Conservation (phyloP, 2,797 vertebrate genomes). For the Leontocebus nigricollis region DNA sequence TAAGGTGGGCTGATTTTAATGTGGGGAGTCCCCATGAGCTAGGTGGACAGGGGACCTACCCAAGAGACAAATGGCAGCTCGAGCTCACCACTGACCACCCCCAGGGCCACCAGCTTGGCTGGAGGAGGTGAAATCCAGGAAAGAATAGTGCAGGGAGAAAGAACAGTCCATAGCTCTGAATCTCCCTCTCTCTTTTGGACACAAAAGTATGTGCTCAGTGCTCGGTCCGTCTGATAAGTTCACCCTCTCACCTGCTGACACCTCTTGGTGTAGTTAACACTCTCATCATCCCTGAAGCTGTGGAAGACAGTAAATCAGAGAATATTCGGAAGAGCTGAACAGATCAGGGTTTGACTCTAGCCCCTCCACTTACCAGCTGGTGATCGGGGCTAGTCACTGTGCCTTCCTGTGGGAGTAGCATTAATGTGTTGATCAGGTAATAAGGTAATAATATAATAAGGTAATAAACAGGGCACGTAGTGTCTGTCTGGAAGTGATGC, state of each 20-base stretch:
- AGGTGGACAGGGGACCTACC: neutral
- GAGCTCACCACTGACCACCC: neutral
- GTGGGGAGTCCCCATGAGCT: neutral
- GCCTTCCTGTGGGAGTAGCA: too few species aligned
- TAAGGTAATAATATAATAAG: too few species aligned
- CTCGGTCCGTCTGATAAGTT: neutral
- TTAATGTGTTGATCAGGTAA: too few species aligned
- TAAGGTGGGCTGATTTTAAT: neutral
- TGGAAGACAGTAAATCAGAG: neutral
- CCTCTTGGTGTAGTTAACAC: neutral
- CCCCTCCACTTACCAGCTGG: neutral
- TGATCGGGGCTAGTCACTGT: neutral
- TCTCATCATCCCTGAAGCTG: neutral
- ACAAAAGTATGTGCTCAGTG: neutral
- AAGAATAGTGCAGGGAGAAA: neutral
- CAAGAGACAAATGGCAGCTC: neutral
- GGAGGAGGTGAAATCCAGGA: neutral
- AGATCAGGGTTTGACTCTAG: too few species aligned
- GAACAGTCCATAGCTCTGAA: too few species aligned
- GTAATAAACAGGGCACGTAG: too few species aligned
- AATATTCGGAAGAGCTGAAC: neutral
- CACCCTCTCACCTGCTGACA: neutral
- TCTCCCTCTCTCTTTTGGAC: rapidly evolving
- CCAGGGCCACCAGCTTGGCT: neutral
- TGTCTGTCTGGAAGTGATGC: too few species aligned